phyloP scores from a whole-genome alignment of 2,888 invertebrate species.

The Adela reaumurella region DNA sequence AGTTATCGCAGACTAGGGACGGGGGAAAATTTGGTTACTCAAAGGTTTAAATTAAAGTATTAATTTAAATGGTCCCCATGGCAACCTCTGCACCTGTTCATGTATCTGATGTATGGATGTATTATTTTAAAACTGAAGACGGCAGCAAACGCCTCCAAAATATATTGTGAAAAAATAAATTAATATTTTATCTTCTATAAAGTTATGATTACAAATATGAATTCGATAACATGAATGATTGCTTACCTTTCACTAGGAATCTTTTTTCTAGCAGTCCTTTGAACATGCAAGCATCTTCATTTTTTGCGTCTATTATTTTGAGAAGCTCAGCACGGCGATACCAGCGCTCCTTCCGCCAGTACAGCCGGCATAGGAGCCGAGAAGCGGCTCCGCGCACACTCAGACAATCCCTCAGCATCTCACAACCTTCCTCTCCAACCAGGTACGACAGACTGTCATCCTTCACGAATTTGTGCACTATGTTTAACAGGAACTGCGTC shows the following conservation, averaged over 20 bases:
- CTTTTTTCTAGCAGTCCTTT: slow-evolving; percentile 19
- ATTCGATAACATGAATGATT: too few species aligned
- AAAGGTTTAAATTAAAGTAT: too few species aligned
- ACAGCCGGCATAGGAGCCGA: slow-evolving; percentile 32
- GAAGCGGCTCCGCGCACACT: slow-evolving; percentile 23
- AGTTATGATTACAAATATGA: too few species aligned
- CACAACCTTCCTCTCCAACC: slow-evolving; percentile 19
- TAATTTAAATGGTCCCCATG: too few species aligned
- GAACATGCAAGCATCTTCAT: slow-evolving; percentile 2
- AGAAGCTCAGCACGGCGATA: slow-evolving; percentile 21
- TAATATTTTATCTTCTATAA: too few species aligned
- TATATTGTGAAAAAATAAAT: too few species aligned
- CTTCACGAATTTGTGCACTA: neutral
- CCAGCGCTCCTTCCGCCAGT: slow-evolving; percentile 36
- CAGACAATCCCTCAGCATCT: slow-evolving; percentile 20
- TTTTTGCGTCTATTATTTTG: slow-evolving; percentile 17
- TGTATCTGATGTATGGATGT: too few species aligned
- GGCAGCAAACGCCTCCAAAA: too few species aligned
- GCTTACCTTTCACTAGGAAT: slow-evolving; percentile 19
- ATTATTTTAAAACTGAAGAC: too few species aligned
- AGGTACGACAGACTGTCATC: slow-evolving; percentile 20
- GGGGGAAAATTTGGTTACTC: too few species aligned
- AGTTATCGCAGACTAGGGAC: too few species aligned
- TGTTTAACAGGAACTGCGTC: slow-evolving; percentile 11
- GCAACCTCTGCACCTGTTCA: too few species aligned